A percentile compares a stretch with the other conserved stretches of the same genome.
These are phyloP conservation scores for Epizoanthus fatuus DNA, from an alignment of 92 coral and sea anemone genomes.

Conservation along the genomic window DNA sequence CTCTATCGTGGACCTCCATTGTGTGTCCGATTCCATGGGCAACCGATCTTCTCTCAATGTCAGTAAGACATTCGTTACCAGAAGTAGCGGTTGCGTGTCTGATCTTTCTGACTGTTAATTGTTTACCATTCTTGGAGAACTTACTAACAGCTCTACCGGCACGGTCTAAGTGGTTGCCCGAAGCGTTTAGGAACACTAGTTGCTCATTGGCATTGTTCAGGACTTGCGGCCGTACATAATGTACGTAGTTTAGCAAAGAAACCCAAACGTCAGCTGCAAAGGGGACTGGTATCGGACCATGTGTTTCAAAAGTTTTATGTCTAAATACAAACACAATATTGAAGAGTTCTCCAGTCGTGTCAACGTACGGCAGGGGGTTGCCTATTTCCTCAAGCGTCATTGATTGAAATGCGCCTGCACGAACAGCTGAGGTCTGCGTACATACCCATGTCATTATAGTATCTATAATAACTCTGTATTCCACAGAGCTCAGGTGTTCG, in stretches of 20 bases:
- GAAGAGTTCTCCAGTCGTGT: not conserved
- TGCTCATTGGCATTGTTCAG: not conserved
- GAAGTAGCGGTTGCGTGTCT: constrained; percentile 1
- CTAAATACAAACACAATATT: constrained; percentile 1
- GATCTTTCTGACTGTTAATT: not conserved
- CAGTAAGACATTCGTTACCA: not conserved
- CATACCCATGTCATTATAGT: no score
- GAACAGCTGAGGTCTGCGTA: not conserved
- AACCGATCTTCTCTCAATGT: not conserved
- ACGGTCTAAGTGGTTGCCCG: not conserved
- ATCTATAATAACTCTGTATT: no score
- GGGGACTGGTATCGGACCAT: not conserved
- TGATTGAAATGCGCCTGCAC: not conserved
- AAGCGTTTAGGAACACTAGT: not conserved
- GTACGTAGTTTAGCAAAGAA: not conserved
- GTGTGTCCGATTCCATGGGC: not conserved
- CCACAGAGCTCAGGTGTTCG: no score
- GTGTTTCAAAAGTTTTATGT: not conserved
- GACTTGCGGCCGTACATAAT: not conserved
- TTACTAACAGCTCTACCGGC: not conserved
- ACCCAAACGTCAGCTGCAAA: not conserved
- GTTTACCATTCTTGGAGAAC: not conserved
- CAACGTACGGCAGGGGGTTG: not conserved
- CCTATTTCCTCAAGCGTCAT: not conserved
- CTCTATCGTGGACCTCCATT: not conserved